Conservation (phyloP, 2,888 invertebrate species). For the Ctenicera cuprea region DNA sequence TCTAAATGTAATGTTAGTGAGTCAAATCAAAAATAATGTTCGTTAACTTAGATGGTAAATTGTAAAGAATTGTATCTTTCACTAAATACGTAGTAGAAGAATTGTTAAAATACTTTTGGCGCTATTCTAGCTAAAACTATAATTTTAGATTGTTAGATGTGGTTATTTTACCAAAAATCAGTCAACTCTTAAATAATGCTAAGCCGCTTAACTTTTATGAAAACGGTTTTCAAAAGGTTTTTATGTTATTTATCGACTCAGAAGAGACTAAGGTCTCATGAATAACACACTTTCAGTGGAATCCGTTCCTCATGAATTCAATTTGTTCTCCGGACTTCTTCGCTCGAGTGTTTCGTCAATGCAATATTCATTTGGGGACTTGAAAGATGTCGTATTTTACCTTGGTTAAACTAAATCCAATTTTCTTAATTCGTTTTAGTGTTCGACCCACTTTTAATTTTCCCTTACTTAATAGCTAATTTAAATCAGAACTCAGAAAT, state of each 20-base stretch:
- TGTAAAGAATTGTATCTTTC: no score
- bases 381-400: conserved; percentile 43
- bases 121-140: no score
- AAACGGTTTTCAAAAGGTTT: neutral
- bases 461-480: conserved; percentile 16
- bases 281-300: conserved; percentile 38
- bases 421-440: conserved; percentile 39
- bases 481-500: neutral
- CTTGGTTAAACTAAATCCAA: conserved; percentile 43
- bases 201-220: neutral
- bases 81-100: no score
- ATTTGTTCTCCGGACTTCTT: conserved; percentile 41
- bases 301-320: conserved; percentile 41
- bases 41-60: no score
- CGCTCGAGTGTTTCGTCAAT: conserved; percentile 42
- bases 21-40: no score
- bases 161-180: no score
- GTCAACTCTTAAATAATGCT: no score
- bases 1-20: no score
- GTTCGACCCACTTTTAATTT: conserved; percentile 36
- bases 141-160: no score
- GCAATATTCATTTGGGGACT: conserved; percentile 43
- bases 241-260: conserved; percentile 39
- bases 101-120: no score
- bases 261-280: conserved; percentile 40